phyloP scores from a whole-genome alignment of 2,113 vertebrate genomes.

The Limnothrissa miodon region DNA sequence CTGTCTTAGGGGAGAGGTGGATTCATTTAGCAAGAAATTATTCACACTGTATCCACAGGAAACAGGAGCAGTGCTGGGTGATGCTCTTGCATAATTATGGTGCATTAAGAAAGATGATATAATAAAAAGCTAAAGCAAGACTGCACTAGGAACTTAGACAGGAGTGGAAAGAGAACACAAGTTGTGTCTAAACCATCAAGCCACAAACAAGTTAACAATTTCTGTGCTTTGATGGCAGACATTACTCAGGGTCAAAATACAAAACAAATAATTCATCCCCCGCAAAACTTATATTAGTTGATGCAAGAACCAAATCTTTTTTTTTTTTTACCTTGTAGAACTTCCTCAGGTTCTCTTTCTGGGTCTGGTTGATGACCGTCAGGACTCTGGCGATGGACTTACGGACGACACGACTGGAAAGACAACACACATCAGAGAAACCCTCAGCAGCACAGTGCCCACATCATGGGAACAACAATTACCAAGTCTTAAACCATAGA shows the following conservation, averaged over 20 bases:
- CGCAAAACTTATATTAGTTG: no score
- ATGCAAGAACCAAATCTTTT: no score
- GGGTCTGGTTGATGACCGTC: conserved; percentile 98
- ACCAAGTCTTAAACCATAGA: no score
- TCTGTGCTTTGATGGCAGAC: not conserved
- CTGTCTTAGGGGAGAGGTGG: conserved; percentile 1
- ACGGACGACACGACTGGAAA: conserved; percentile 87
- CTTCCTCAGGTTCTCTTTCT: conserved; percentile 97
- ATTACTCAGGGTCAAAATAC: no score
- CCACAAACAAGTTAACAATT: not conserved
- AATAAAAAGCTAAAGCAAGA: no score
- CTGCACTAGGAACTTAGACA: no score
- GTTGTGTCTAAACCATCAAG: not conserved
- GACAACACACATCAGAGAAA: accelerated
- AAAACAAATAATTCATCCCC: no score
- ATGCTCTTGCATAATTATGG: conserved; percentile 32
- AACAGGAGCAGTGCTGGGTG: conserved; percentile 53
- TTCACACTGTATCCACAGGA: conserved; percentile 31
- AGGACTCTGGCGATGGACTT: conserved; percentile 96
- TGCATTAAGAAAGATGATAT: not conserved
- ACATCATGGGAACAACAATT: no score
- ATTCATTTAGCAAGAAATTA: conserved; percentile 44
- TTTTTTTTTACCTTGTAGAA: conserved; percentile 93
- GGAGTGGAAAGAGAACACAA: no score
- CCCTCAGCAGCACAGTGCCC: no score